Base-by-base conservation (phyloP, 1,140 invertebrate species). In the Portunus trituberculatus region DNA sequence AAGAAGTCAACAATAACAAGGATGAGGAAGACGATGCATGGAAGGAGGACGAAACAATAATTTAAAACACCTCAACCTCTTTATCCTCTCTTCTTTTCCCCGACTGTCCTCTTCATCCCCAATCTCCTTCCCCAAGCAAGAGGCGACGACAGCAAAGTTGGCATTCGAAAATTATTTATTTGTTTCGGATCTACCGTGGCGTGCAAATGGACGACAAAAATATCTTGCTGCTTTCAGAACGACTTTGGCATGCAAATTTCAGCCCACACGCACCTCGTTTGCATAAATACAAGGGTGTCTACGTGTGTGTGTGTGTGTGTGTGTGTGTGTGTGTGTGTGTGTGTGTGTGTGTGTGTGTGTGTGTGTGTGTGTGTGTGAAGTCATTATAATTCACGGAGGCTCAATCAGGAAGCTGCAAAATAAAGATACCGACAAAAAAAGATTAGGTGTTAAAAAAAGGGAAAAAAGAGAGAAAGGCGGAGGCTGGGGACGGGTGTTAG, bases 291-390 rank as follows among this genome's bases (percentile, higher is more conserved):
- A n/a, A 76, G 67, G 16, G 67, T 76, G 67, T 76, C 12, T 76
- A 20, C 20, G 67, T 76, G 67, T 76, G 67, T 76, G 67, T 76
- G 67, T n/a, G 67, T 76, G 67, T 76, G 67, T n/a, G 67, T 76
- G 67, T 76, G 67, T n/a, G 67, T 76, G 67, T 76, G 67, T 76
- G 67, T n/a, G 67, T 76, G 67, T 76, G 67, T 76, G 20, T 76
- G n/a, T 25, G 20, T 20, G 67, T 76, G n/a, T 59, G 52, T 59
- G 52, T 59, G 52, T 59, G 52, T 59, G 52, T 59, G 52, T 59
- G 52, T 59, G 52, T 59, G 52, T 59, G 52, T 59, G 52, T 59
- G 52, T 59, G 52, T 59, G 52, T 59, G 52, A 39, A 39, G 6
- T 39, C 39, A 6, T 6, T 39, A 39, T 39, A 39, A 14, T 59